A percentile compares a stretch with the other conserved stretches of the same genome.
phyloP scores from a whole-genome alignment of 2,113 vertebrate genomes.

The Carassius gibelio region DNA sequence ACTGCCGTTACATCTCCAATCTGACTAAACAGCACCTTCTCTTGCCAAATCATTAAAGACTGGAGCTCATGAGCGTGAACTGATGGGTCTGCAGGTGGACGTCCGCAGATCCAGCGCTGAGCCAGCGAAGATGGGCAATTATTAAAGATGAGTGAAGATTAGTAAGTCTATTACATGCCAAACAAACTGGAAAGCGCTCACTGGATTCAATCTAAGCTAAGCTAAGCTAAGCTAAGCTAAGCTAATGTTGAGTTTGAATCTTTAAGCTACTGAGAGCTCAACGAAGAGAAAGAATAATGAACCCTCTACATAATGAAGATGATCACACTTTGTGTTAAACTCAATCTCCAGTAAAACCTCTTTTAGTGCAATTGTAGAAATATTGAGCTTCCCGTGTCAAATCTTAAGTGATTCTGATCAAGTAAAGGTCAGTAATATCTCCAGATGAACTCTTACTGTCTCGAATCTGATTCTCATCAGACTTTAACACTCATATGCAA shows the following conservation, averaged over 20 bases:
- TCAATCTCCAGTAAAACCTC: too few species aligned
- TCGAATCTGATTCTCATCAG: too few species aligned
- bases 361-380: too few species aligned
- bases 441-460: too few species aligned
- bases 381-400: too few species aligned
- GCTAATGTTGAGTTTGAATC: background rate
- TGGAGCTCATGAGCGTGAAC: background rate
- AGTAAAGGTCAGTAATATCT: too few species aligned
- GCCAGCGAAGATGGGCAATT: background rate
- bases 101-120: background rate
- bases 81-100: background rate
- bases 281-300: too few species aligned
- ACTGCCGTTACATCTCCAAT: background rate
- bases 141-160: slow-evolving; percentile 17
- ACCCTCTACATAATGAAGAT: too few species aligned
- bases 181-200: background rate
- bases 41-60: slow-evolving; percentile 4
- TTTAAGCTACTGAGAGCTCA: background rate
- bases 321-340: too few species aligned
- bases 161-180: background rate
- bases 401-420: too few species aligned
- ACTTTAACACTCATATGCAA: too few species aligned
- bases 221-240: too few species aligned
- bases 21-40: slow-evolving; percentile 29
- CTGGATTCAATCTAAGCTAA: background rate